Evolutionary conservation across 2,888 invertebrate genomes (phyloP).

Genomic region (Diloba caeruleocephala): DNA sequence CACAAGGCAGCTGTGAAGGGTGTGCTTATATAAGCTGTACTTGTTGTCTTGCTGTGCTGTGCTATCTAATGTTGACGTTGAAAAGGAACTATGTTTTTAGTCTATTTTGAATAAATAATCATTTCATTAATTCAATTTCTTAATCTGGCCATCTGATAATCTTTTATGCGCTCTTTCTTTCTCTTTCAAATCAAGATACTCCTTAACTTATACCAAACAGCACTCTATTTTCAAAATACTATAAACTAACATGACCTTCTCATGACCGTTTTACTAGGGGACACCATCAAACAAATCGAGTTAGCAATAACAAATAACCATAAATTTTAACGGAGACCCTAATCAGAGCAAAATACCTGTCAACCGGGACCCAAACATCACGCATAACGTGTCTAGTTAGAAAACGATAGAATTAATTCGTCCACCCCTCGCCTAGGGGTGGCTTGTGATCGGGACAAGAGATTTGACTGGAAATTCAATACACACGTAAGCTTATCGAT

Average conservation of each 20-base stretch:
- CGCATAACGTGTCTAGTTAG: constrained; percentile 45
- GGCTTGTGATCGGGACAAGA: constrained; percentile 36
- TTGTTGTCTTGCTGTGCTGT: too few relatives aligned
- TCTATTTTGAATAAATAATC: too few relatives aligned
- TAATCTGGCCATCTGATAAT: too few relatives aligned
- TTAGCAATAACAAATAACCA: constrained; percentile 43
- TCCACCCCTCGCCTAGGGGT: constrained; percentile 3
- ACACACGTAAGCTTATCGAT: constrained; percentile 39
- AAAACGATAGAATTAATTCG: constrained; percentile 52
- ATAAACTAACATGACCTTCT: constrained; percentile 7
- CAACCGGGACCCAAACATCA: constrained; percentile 40
- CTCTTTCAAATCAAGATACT: too few relatives aligned
- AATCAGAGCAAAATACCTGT: constrained; percentile 56
- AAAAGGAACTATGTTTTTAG: too few relatives aligned
- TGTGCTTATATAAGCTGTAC: too few relatives aligned
- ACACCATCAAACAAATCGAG: constrained; percentile 35
- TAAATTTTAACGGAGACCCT: constrained; percentile 49
- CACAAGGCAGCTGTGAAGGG: too few relatives aligned
- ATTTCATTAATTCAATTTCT: too few relatives aligned
- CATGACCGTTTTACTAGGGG: constrained; percentile 4
- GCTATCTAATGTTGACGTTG: too few relatives aligned
- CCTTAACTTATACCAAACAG: too few relatives aligned
- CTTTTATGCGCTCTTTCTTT: too few relatives aligned
- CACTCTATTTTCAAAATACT: not conserved
- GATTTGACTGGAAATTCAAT: constrained; percentile 41